A percentile compares a stretch with the other conserved stretches of the same genome.
Evolutionary conservation across 2,113 vertebrate genomes (phyloP).

Genomic region (Callocephalon fimbriatum): DNA sequence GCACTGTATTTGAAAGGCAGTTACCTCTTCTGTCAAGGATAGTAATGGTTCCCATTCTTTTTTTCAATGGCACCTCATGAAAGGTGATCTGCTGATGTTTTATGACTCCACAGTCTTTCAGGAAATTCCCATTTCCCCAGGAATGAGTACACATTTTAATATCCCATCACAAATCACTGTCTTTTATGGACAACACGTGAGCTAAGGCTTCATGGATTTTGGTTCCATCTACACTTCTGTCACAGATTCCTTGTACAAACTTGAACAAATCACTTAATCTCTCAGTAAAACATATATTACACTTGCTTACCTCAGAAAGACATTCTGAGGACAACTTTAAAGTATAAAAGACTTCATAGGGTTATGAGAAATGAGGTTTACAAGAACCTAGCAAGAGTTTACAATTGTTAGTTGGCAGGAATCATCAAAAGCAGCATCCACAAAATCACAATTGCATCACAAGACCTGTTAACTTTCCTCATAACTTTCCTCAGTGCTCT

Average conservation of each 20-base stretch:
- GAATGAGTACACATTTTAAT: not conserved
- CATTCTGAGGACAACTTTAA: not conserved
- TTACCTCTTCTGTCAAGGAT: not conserved
- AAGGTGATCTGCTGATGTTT: not conserved
- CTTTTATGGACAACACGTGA: not conserved
- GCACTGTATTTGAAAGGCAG: not conserved
- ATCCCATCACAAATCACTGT: not conserved
- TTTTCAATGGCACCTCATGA: not conserved
- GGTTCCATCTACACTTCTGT: not conserved
- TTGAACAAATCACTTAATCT: not conserved
- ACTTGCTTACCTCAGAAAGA: not conserved
- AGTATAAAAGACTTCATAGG: not conserved
- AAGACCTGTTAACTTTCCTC: not conserved
- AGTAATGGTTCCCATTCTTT: not conserved
- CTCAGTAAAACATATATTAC: not conserved
- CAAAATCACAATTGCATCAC: not conserved
- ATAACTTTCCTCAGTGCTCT: not conserved
- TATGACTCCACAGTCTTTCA: not conserved
- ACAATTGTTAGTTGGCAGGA: not conserved
- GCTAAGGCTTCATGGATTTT: not conserved
- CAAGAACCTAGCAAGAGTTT: not conserved
- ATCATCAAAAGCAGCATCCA: not conserved
- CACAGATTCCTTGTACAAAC: not conserved
- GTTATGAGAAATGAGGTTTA: not conserved
- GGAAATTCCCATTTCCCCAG: not conserved